Evolutionary conservation across 2,888 invertebrate species (phyloP).

Genomic region (Torymus auratus): DNA sequence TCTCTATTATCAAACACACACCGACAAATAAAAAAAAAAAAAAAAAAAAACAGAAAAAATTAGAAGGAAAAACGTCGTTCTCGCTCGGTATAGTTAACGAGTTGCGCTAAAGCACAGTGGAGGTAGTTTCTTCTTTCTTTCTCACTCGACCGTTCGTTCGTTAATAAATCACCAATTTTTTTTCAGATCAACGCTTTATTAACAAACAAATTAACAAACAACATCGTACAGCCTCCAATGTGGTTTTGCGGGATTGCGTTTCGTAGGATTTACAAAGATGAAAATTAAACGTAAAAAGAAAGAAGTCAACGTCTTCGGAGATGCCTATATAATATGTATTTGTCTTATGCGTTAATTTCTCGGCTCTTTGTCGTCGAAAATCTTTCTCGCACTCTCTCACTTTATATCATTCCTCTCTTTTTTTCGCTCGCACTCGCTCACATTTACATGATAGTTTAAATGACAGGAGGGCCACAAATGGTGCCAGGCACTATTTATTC

Average conservation of each 20-base stretch:
- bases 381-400: slow-evolving; percentile 36
- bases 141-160: slow-evolving; percentile 16
- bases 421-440: slow-evolving; percentile 20
- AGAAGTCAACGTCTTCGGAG: slow-evolving; percentile 41
- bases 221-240: slow-evolving; percentile 5
- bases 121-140: neutral
- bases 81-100: slow-evolving; percentile 21
- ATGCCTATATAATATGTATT: slow-evolving; percentile 42
- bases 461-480: slow-evolving; percentile 75
- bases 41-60: slow-evolving; percentile 40
- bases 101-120: slow-evolving; percentile 26
- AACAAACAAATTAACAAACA: slow-evolving; percentile 10
- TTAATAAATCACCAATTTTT: slow-evolving; percentile 12
- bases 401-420: neutral
- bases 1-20: slow-evolving; percentile 56
- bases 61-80: neutral
- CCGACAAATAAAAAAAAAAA: slow-evolving; percentile 36
- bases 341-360: slow-evolving; percentile 31
- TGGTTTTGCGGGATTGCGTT: slow-evolving; percentile 21
- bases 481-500: slow-evolving; percentile 77
- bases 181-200: slow-evolving; percentile 10
- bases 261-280: slow-evolving; percentile 15
- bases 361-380: slow-evolving; percentile 42
- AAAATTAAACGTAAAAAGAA: slow-evolving; percentile 26
- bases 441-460: slow-evolving; percentile 59